phyloP scores from a whole-genome alignment of 2,113 vertebrate genomes.

The Oophaga pumilio region DNA sequence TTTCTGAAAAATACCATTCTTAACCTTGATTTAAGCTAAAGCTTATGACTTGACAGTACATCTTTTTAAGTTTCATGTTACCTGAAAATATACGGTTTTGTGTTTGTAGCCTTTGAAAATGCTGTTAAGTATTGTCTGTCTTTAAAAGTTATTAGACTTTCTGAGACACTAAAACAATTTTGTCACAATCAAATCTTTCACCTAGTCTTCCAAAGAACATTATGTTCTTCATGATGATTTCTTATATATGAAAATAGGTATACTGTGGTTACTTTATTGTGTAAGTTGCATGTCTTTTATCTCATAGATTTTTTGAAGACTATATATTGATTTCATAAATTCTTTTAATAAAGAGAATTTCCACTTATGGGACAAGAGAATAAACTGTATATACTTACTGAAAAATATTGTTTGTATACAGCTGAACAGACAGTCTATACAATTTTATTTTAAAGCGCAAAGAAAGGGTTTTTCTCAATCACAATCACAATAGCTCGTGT shows the following conservation, averaged over 20 bases:
- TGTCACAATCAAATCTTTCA: constrained; percentile 30
- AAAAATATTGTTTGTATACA: background rate
- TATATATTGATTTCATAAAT: background rate
- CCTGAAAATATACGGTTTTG: constrained; percentile 16
- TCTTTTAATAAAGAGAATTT: background rate
- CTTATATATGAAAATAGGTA: constrained; percentile 2
- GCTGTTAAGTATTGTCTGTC: constrained; percentile 35
- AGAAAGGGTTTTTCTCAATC: too few species aligned
- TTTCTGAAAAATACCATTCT: constrained; percentile 39
- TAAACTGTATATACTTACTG: background rate
- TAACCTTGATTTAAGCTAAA: constrained; percentile 46
- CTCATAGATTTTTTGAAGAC: background rate
- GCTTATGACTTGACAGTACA: constrained; percentile 44
- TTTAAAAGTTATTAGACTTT: constrained; percentile 42
- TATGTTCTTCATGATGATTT: constrained; percentile 10
- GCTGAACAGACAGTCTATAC: background rate
- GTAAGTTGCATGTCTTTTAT: background rate
- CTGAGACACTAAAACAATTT: constrained; percentile 44
- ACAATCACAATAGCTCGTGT: too few species aligned
- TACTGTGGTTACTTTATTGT: background rate
- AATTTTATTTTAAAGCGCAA: too few species aligned
- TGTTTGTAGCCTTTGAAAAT: constrained; percentile 34
- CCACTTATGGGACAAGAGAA: background rate
- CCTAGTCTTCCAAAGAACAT: constrained; percentile 8
- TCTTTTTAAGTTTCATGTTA: constrained; percentile 41